Conservation (phyloP, 2,113 vertebrate species). For the Felis chaus region DNA sequence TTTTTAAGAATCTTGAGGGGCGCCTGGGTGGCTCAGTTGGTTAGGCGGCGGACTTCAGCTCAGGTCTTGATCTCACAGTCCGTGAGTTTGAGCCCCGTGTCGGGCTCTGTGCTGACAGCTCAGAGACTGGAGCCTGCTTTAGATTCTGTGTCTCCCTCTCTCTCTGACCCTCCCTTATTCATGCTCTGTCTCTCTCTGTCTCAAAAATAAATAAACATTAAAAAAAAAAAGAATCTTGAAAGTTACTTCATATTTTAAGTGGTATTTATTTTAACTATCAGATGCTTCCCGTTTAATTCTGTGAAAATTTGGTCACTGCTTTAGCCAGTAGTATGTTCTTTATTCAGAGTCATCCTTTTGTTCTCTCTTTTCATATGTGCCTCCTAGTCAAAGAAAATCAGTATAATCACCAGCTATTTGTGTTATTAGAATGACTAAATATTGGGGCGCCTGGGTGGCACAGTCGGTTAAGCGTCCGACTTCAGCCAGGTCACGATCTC, state of each 20-base stretch:
- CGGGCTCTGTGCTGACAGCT: too few species aligned
- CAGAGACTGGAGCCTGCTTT: too few species aligned
- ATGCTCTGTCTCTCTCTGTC: too few species aligned
- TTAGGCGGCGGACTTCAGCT: too few species aligned
- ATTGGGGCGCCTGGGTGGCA: not conserved
- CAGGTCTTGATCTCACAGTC: too few species aligned
- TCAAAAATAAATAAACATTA: too few species aligned
- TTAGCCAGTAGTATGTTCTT: not conserved
- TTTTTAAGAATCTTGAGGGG: not conserved
- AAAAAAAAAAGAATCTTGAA: not conserved
- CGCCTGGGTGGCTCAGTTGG: too few species aligned
- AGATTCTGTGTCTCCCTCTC: too few species aligned
- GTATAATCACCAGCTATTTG: not conserved
- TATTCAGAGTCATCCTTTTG: not conserved
- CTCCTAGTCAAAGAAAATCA: not conserved
- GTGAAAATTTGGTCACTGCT: not conserved
- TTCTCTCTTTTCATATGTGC: not conserved
- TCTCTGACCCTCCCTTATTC: too few species aligned
- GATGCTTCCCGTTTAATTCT: not conserved
- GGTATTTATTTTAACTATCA: not conserved
- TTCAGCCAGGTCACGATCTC: too few species aligned
- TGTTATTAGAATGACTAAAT: not conserved
- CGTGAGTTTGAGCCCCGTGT: too few species aligned
- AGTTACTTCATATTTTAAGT: not conserved
- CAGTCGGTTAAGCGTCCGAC: too few species aligned